Percentiles rank a stretch among this genome's conserved stretches.
phyloP scores from a whole-genome alignment of 2,888 invertebrate genomes.

The Chaitophorus viminalis region DNA sequence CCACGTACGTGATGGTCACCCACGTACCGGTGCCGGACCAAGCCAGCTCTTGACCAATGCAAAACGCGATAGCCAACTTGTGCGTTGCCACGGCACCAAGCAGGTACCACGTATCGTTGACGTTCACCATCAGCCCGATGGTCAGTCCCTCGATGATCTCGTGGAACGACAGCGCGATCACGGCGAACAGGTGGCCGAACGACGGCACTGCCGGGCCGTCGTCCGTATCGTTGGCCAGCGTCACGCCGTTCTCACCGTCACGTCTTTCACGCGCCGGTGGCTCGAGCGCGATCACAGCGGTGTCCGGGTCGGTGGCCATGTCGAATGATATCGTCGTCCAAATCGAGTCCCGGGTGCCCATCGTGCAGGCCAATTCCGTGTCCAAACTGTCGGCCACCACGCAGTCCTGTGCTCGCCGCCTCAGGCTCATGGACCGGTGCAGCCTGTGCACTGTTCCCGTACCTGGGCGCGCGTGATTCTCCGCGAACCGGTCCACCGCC shows the following conservation, averaged over 20 bases:
- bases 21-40: slow-evolving; percentile 69
- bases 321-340: slow-evolving; percentile 65
- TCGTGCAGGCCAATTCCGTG: slow-evolving; percentile 75
- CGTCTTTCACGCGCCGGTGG: neutral
- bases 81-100: slow-evolving; percentile 75
- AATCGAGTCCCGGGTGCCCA: too few relatives aligned
- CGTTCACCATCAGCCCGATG: slow-evolving; percentile 78
- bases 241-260: neutral
- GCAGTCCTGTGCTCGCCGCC: slow-evolving; percentile 70
- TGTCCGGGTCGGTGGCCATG: neutral
- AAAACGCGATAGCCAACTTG: slow-evolving; percentile 76
- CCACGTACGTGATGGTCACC: slow-evolving; percentile 71
- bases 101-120: slow-evolving; percentile 74
- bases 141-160: slow-evolving; percentile 80
- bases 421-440: slow-evolving; percentile 66
- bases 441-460: slow-evolving; percentile 69
- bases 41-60: slow-evolving; percentile 75
- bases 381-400: slow-evolving; percentile 77
- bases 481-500: slow-evolving; percentile 68
- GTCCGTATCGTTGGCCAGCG: slow-evolving; percentile 33
- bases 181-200: slow-evolving; percentile 72
- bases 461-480: slow-evolving; percentile 67
- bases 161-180: slow-evolving; percentile 76
- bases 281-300: slow-evolving; percentile 54
- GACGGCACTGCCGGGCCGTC: slow-evolving; percentile 63